Conservation (phyloP, 2,797 vertebrate species). For the Notolabrus celidotus region DNA sequence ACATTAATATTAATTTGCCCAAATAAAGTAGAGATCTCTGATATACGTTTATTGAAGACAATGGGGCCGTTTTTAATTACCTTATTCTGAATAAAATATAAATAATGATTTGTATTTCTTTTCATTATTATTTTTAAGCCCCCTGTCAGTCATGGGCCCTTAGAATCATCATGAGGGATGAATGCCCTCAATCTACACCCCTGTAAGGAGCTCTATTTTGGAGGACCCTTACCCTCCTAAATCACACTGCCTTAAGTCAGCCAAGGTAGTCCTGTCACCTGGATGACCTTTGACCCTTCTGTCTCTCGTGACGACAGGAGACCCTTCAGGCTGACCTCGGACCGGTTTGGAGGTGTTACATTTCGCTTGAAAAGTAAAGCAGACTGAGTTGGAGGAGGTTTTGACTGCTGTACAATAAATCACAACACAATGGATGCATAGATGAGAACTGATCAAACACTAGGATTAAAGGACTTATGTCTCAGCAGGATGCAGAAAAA, state of each 20-base stretch:
- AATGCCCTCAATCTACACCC: background rate
- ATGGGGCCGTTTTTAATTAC: no score
- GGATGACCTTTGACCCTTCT: background rate
- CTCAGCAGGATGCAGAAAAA: no score
- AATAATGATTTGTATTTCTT: no score
- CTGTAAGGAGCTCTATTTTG: background rate
- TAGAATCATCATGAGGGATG: no score
- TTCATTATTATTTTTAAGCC: no score
- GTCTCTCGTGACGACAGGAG: background rate
- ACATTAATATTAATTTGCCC: no score
- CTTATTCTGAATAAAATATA: no score
- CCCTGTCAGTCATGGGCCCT: no score
- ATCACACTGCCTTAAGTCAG: background rate
- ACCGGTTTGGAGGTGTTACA: conserved; percentile 4
- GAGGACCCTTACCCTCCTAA: background rate
- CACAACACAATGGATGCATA: conserved; percentile 41
- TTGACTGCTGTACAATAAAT: conserved; percentile 48
- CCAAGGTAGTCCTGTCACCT: background rate
- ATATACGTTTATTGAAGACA: no score
- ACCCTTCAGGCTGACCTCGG: background rate
- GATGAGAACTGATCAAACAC: background rate
- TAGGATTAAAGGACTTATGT: no score
- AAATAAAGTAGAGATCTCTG: no score
- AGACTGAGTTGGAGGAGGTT: conserved; percentile 29
- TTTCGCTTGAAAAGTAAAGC: conserved; percentile 6